Evolutionary conservation across 2,888 invertebrate genomes (phyloP).

Genomic region (Pegoplata infirma): DNA sequence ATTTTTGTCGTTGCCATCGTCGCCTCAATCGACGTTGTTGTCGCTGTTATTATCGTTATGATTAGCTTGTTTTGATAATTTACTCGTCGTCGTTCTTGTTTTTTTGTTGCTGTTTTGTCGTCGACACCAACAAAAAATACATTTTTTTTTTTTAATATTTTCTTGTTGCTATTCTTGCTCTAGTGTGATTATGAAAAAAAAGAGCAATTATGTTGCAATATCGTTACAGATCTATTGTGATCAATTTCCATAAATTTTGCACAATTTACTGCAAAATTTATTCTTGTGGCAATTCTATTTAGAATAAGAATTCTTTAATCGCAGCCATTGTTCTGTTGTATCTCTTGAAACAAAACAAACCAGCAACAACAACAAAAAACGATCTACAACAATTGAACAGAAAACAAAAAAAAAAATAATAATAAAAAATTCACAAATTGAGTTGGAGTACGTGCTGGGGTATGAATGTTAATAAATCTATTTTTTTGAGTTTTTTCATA

Average conservation of each 20-base stretch:
- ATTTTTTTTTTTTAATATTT: slow-evolving; percentile 31
- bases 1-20: slow-evolving; percentile 30
- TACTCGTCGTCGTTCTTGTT: slow-evolving; percentile 38
- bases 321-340: slow-evolving; percentile 56
- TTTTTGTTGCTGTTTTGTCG: slow-evolving; percentile 9
- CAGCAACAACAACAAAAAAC: background rate
- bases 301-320: slow-evolving; percentile 49
- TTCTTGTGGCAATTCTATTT: slow-evolving; percentile 53
- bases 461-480: slow-evolving; percentile 30
- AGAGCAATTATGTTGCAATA: slow-evolving; percentile 59
- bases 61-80: slow-evolving; percentile 60
- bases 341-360: background rate
- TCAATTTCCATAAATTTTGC: slow-evolving; percentile 62
- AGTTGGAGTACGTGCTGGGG: slow-evolving; percentile 30
- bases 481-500: background rate
- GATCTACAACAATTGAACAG: background rate
- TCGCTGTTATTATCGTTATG: slow-evolving; percentile 58
- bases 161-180: slow-evolving; percentile 9
- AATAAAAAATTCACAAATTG: slow-evolving; percentile 31
- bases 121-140: background rate
- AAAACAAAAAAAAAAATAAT: slow-evolving; percentile 7
- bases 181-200: slow-evolving; percentile 50
- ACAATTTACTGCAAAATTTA: slow-evolving; percentile 47
- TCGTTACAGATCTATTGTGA: slow-evolving; percentile 61
- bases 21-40: slow-evolving; percentile 40